These are phyloP conservation scores for Toxostoma redivivum DNA, from an alignment of 2,113 vertebrate species.

Conservation along the genomic window DNA sequence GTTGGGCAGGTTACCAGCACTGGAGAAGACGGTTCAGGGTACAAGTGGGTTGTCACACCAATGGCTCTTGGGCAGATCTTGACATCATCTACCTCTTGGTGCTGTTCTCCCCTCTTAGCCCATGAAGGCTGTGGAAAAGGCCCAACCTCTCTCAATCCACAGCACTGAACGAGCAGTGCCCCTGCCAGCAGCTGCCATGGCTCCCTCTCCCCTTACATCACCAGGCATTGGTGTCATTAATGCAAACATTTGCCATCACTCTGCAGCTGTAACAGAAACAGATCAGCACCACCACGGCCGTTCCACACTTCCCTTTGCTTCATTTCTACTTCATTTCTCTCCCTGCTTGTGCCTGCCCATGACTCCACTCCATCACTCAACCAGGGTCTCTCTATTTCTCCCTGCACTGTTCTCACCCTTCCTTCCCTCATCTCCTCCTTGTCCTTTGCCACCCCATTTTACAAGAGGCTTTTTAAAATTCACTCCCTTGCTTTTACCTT, in stretches of 20 bases:
- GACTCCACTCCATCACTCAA: background rate
- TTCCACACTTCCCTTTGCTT: background rate
- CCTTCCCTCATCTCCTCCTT: background rate
- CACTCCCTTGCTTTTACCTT: conserved; percentile 4
- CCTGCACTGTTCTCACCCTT: background rate
- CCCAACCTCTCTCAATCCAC: background rate
- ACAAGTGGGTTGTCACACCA: background rate
- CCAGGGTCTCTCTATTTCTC: background rate
- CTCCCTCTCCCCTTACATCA: background rate
- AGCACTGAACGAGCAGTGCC: fast-evolving
- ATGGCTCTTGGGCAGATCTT: background rate
- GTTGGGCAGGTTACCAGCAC: background rate
- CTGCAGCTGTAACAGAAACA: background rate
- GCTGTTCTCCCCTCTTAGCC: background rate
- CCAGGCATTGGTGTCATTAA: background rate
- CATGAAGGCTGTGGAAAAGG: background rate
- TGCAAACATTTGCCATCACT: background rate
- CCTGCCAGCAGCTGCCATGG: background rate
- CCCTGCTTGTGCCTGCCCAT: background rate
- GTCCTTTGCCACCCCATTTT: background rate
- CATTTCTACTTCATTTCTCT: conserved; percentile 9
- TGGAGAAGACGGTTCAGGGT: background rate
- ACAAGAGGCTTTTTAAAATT: background rate
- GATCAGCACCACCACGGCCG: background rate
- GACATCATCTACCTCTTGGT: background rate